These are phyloP conservation scores for Rhopalosiphum maidis DNA, from an alignment of 1,140 invertebrate species.

Conservation along the genomic window DNA sequence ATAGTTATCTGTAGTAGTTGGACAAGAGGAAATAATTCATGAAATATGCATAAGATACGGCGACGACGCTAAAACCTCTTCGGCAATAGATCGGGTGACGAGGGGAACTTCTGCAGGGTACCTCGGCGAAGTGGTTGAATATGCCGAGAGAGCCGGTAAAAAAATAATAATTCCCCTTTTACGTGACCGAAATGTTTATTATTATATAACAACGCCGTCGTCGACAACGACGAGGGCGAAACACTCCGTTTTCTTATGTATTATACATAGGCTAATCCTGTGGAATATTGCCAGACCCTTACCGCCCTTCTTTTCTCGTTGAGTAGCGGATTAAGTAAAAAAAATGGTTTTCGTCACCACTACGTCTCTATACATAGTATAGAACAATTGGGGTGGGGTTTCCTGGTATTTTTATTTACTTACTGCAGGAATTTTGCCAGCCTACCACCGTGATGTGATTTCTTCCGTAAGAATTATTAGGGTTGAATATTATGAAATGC, in stretches of 20 bases:
- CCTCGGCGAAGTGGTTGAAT: not conserved
- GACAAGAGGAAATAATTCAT: slow-evolving; percentile 50
- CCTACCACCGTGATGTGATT: not conserved
- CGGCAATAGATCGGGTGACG: slow-evolving; percentile 6
- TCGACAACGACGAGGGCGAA: not conserved
- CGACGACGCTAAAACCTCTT: slow-evolving; percentile 40
- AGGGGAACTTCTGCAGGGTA: not conserved
- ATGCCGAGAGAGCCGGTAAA: slow-evolving; percentile 1
- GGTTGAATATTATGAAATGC: slow-evolving; percentile 12
- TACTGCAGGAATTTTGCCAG: not conserved
- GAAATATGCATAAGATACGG: slow-evolving; percentile 56
- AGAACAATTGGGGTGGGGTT: not conserved
- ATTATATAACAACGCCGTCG: not conserved
- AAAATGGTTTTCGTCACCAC: slow-evolving; percentile 33
- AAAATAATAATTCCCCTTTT: slow-evolving; percentile 57
- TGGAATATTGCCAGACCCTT: slow-evolving; percentile 48
- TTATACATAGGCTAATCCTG: slow-evolving; percentile 55
- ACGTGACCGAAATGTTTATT: slow-evolving; percentile 51
- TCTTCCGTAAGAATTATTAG: not conserved
- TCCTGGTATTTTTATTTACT: slow-evolving; percentile 45
- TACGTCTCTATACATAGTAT: not conserved
- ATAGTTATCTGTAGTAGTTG: not conserved
- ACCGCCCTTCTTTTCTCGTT: not conserved
- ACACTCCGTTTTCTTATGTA: slow-evolving; percentile 48
- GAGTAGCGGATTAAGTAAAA: not conserved